phyloP scores from a whole-genome alignment of 1,140 invertebrate genomes.

The Conopomorpha cramerella region DNA sequence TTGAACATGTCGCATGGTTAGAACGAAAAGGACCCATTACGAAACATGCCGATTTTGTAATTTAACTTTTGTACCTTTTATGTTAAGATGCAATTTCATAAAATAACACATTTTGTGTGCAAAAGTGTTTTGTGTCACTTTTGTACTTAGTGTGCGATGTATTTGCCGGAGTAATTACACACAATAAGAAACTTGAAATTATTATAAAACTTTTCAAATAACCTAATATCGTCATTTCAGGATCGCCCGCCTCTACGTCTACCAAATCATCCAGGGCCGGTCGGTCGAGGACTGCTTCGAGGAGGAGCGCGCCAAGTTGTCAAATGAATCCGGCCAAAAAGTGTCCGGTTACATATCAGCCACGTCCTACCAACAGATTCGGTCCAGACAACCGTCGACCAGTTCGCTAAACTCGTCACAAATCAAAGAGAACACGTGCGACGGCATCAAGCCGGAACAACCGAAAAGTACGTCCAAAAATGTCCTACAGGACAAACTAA shows the following conservation, averaged over 20 bases:
- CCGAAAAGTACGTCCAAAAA: constrained; percentile 35
- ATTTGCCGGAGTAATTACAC: no score
- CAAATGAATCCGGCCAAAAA: constrained; percentile 23
- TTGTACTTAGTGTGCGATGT: no score
- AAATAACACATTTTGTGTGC: no score
- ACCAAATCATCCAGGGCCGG: constrained; percentile 65
- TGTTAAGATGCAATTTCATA: no score
- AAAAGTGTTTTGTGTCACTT: no score
- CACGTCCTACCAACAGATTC: constrained; percentile 32
- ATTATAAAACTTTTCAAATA: no score
- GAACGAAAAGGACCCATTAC: no score
- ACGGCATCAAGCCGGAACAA: constrained; percentile 22
- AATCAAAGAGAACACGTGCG: constrained; percentile 46
- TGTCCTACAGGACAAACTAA: constrained; percentile 52
- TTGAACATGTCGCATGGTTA: no score
- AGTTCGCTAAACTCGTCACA: constrained; percentile 23
- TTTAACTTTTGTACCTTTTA: no score
- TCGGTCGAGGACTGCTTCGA: constrained; percentile 61
- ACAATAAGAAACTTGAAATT: no score
- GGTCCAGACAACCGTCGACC: constrained; percentile 10
- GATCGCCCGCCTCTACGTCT: constrained; percentile 66
- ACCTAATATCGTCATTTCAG: no score
- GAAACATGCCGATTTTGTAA: no score
- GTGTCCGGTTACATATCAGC: constrained; percentile 50
- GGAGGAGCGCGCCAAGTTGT: constrained; percentile 42